Conservation (phyloP, 35 echinoderm and acorn worm genomes). For the Amphiura filiformis region DNA sequence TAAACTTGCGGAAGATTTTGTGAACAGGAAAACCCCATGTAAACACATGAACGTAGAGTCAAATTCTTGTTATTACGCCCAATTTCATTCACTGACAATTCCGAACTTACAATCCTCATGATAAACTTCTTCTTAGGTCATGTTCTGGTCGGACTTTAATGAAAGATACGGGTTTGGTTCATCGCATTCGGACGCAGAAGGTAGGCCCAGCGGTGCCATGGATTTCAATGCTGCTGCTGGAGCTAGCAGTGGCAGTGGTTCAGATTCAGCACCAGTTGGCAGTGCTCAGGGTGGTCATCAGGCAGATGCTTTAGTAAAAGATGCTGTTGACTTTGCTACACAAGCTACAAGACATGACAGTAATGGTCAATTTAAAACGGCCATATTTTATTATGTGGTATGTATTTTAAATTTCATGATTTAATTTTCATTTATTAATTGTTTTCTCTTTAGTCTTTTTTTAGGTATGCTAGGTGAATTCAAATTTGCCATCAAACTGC, state of each 20-base stretch:
- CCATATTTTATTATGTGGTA: constrained; percentile 96
- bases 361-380: constrained; percentile 66
- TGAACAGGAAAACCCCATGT: too few species aligned
- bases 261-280: not conserved
- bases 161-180: not conserved
- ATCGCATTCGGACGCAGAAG: not conserved
- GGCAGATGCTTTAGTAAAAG: constrained; percentile 56
- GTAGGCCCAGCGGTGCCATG: not conserved
- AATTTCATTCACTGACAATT: too few species aligned
- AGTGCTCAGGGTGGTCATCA: constrained; percentile 7
- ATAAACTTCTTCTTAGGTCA: not conserved
- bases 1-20: too few species aligned
- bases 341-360: constrained; percentile 73
- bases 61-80: too few species aligned
- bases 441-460: too few species aligned
- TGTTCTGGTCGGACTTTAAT: constrained; percentile 58
- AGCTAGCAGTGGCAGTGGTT: not conserved
- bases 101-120: not conserved
- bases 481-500: too few species aligned
- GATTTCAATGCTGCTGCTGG: not conserved
- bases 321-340: constrained; percentile 86
- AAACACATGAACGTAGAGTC: too few species aligned
- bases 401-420: constrained; percentile 1
- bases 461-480: too few species aligned
- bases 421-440: too few species aligned